Base-by-base conservation (phyloP, 2,113 vertebrate species). In the Hiodon tergisus region DNA sequence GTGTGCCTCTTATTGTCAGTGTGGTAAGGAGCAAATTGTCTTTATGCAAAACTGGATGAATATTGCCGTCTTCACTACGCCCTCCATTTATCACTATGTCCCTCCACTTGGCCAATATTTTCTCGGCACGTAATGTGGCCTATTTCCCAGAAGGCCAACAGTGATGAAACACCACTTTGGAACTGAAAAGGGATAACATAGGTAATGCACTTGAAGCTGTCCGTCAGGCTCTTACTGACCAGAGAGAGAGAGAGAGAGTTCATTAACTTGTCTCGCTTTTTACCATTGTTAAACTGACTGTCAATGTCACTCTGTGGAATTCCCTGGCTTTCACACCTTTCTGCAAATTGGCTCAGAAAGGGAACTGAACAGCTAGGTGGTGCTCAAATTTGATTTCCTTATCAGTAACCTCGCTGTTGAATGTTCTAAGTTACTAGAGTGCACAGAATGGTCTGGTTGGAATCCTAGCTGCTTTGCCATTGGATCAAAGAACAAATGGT, bases 241-340 rank as follows among this genome's bases (percentile, higher is more conserved):
- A 31, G 31, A 31, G 31, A 31, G 17, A 9, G 14, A 9, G 14
- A 13, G 63, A 5, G 46, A 47, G 9, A 66, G 63, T 66, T 66
- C 63, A 66, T 66, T 66, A 66, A 66, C 63, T 66, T 13, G 63
- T 66, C 63, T 66, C 63, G 46, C 63, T 11, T 3, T 66, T 66
- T 66, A 66, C 63, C 63, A 11, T 11, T 3, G 46, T 13, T 7
- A 16, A 47, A 13, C 63, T 8, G 46, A 11, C 63, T 4, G 63
- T 4, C 63, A 16, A 3, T 66, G 31, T 48, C 63, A 66, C 48
- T 66, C 63, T 7, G 63, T 3, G 9, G 10, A 47, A 66, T 66
- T 46, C 63, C 5, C 46, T 66, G 9, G 1, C 63, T 57, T 10
- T 57, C 63, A 4, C 17, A 6, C 48, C 31, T 7, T 17, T 10